Base-by-base conservation (phyloP, 2,888 invertebrate species). In the Yponomeuta malinellus region DNA sequence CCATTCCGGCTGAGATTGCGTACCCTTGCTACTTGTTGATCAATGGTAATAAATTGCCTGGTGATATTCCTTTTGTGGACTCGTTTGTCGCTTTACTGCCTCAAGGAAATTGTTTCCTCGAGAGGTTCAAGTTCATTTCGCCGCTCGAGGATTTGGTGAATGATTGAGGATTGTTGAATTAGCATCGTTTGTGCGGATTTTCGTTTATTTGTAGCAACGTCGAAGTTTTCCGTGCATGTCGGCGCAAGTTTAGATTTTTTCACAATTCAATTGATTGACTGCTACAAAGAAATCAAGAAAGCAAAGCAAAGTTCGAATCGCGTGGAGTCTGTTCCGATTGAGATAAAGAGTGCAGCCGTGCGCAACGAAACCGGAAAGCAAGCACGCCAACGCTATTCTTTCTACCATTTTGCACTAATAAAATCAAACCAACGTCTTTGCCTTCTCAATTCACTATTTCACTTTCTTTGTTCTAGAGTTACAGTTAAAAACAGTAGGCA, bases 41-140 rank as follows among this genome's bases (percentile, higher is more conserved):
- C 92, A 89, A 87, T 90, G 86, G 90, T 90, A 90, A 91, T 90
- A 92, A 90, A 92, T 91, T 90, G 89, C 90, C 87, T 86, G 85
- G 23, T 89, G 88, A 89, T 89, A 88, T 89, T 91, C 88, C 89
- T 89, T 90, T 91, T 92, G 92, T 90, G 85, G 86, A 87, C 81
- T 84, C 79, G 87, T 89, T 92, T 91, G 92, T 90, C 92, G 92
- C 87, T 89, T 90, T 88, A 86, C 88, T 88, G 89, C 87, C 82
- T 87, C 78, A 82, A 89, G 90, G 90, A 90, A 91, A 89, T 88
- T 86, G 83, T 90, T 90, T 90, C 87, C 89, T 86, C 85, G 80
- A 86, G 82, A 85, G 80, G 83, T 85, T 86, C 75, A 76, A 78
- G 80, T 89, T 88, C 88, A 89, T 91, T 90, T 59, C 88, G 86